These are phyloP conservation scores for Prunella fulvescens DNA, from an alignment of 2,113 vertebrate genomes.

Conservation along the genomic window DNA sequence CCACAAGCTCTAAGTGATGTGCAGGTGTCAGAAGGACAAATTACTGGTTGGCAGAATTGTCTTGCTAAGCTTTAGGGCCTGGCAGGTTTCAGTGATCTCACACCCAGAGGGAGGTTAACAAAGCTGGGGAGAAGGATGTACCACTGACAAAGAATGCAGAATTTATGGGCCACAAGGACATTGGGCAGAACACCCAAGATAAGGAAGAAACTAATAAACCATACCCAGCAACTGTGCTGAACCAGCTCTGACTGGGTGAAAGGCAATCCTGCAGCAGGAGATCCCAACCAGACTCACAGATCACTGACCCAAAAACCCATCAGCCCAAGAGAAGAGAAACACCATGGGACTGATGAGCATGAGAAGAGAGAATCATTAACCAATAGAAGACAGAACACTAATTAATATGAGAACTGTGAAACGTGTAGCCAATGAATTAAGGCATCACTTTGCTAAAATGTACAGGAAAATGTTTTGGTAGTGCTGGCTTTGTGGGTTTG, in stretches of 20 bases:
- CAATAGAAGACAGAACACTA: not conserved
- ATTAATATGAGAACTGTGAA: not conserved
- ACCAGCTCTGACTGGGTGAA: not conserved
- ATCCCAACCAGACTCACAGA: fast-evolving
- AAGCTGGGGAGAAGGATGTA: not conserved
- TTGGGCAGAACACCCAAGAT: not conserved
- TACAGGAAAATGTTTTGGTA: not conserved
- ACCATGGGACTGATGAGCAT: not conserved
- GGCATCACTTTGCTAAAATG: not conserved
- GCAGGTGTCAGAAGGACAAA: not conserved
- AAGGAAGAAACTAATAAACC: not conserved
- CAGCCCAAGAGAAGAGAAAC: not conserved
- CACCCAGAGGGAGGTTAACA: not conserved
- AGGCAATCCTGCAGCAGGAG: not conserved
- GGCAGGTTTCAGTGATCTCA: not conserved
- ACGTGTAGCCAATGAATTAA: not conserved
- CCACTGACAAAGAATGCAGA: not conserved
- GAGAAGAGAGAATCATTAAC: not conserved
- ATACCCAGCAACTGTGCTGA: not conserved
- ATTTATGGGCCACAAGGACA: not conserved
- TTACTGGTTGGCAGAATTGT: not conserved
- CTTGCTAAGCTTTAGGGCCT: not conserved
- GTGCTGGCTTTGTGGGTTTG: not conserved
- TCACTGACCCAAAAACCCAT: not conserved
- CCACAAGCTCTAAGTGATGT: not conserved